These are phyloP conservation scores for Danio aesculapii DNA, from an alignment of 2,797 vertebrate genomes.

Conservation along the genomic window DNA sequence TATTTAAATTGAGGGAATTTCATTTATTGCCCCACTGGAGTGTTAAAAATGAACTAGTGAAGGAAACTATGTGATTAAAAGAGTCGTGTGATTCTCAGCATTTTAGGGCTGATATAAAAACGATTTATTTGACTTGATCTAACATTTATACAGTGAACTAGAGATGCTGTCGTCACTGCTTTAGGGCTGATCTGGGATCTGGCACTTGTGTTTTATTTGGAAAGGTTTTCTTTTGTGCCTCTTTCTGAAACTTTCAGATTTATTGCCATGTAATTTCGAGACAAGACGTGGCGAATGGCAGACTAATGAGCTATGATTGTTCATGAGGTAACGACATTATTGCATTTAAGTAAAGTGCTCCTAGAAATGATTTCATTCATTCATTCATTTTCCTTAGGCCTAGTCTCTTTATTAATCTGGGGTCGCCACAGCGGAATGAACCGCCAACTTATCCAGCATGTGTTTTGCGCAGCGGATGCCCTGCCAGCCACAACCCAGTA, in stretches of 20 bases:
- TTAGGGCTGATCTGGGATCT: slow-evolving; percentile 40
- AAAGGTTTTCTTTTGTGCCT: slow-evolving; percentile 75
- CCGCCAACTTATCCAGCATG: too few species aligned
- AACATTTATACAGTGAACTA: background rate
- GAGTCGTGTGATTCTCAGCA: background rate
- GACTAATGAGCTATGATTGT: slow-evolving; percentile 52
- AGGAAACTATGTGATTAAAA: background rate
- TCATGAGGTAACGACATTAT: background rate
- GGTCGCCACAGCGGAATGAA: too few species aligned
- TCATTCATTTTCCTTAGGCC: too few species aligned
- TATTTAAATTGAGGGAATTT: background rate
- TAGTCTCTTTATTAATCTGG: too few species aligned
- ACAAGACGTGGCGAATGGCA: slow-evolving; percentile 70
- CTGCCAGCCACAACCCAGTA: too few species aligned
- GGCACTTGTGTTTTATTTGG: slow-evolving; percentile 26
- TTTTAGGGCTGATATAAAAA: background rate
- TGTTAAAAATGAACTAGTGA: background rate
- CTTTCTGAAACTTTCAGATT: slow-evolving; percentile 73
- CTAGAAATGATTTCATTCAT: background rate
- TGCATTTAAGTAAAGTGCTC: background rate
- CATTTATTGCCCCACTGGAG: background rate
- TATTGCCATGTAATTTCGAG: slow-evolving; percentile 77
- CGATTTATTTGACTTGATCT: background rate
- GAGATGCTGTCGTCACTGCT: slow-evolving; percentile 5
- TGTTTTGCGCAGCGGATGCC: too few species aligned